These are phyloP conservation scores for Tetramorium simillimum DNA, from an alignment of 1,140 invertebrate genomes.

Conservation along the genomic window DNA sequence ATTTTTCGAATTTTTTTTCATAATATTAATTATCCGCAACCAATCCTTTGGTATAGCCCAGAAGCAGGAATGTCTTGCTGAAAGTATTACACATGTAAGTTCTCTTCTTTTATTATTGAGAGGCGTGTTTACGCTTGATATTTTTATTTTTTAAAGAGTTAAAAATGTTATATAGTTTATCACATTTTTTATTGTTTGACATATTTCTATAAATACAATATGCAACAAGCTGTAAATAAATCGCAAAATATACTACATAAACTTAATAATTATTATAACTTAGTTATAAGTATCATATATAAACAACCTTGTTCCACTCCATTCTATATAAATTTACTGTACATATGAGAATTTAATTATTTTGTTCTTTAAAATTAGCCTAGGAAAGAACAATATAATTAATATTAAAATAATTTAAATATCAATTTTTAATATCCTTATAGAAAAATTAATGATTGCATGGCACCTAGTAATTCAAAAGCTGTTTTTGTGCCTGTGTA, in stretches of 20 bases:
- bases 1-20: background rate
- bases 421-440: background rate
- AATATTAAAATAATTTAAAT: background rate
- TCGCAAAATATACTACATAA: constrained; percentile 44
- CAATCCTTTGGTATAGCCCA: background rate
- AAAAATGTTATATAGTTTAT: constrained; percentile 32
- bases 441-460: constrained; percentile 33
- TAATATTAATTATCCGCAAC: background rate
- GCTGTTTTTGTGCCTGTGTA: background rate
- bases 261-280: constrained; percentile 35
- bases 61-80: background rate
- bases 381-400: background rate
- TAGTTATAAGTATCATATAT: constrained; percentile 6
- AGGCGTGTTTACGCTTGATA: too few species aligned
- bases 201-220: constrained; percentile 56
- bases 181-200: constrained; percentile 57
- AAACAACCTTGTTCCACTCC: background rate
- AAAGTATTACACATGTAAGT: constrained; percentile 2
- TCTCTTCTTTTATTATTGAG: too few species aligned
- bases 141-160: background rate
- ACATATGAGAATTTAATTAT: background rate
- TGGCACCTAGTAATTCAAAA: constrained; percentile 28
- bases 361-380: background rate
- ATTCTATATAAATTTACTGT: constrained; percentile 14
- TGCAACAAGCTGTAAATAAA: constrained; percentile 45